Base-by-base conservation (phyloP, 2,113 vertebrate species). In the Telmatochromis sp. region DNA sequence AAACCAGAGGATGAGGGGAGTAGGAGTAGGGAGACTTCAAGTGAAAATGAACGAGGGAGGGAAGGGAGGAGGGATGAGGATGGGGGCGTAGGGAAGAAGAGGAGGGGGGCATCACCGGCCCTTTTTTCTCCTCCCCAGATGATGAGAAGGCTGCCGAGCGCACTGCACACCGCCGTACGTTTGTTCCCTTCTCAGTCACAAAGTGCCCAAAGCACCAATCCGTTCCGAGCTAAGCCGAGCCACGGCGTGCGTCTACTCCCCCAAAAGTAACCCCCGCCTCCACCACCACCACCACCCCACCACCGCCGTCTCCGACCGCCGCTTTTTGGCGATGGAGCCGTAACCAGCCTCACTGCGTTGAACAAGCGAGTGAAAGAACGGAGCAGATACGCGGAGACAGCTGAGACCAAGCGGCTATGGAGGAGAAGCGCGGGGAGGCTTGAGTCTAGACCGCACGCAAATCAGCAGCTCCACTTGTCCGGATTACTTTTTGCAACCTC, bases 401-500 rank as follows among this genome's bases (percentile, higher is more conserved):
- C 88, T 37, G 82, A 89, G 83, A 89, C 82, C 83, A 60, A 86
- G 89, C 90, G 85, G 91, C 78, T 82, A 96, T 96, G 96, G 95
- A 95, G 92, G 92, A 89, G 91, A 51, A 87, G 92, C 93, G 91
- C 89, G 80, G 45, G 78, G 87, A 82, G 92, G 86, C 87, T 85
- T 91, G 83, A 93, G 88, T 95, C 88, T 95, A 95, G 89, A 95
- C 93, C n/a, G 82, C 80, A 65, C 83, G 33, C 73, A 49, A 57
- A 87, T 6, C 84, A 31, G 42, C 51, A 54, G 17, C 84, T 35
- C 10, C 87, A 23, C 87, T 83, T 26, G 45, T 86, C 86, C 87
- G 93, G 91, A 94, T 90, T 89, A 90, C 92, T 92, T 88, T 78
- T 81, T 40, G 68, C 55, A 47, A 47, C 68, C 26, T 49, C 47